These are phyloP conservation scores for Tragelaphus imberbis DNA, from an alignment of 2,113 vertebrate genomes.

Conservation along the genomic window DNA sequence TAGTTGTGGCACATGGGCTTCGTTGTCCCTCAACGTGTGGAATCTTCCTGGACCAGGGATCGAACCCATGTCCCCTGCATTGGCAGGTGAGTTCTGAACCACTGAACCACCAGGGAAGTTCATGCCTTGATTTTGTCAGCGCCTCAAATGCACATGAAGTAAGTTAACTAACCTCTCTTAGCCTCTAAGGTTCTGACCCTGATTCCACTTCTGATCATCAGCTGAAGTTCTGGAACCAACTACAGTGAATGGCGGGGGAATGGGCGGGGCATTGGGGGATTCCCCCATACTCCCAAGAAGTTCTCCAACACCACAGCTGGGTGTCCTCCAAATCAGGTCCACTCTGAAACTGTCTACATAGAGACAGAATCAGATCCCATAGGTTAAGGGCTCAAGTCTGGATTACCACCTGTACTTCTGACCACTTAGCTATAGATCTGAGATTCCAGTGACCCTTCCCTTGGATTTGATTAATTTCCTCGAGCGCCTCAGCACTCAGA, in stretches of 20 bases:
- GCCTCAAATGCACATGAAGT: background rate
- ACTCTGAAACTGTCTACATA: background rate
- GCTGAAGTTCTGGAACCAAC: background rate
- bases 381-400: background rate
- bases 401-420: background rate
- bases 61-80: background rate
- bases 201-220: background rate
- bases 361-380: background rate
- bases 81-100: background rate
- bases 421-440: background rate
- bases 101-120: background rate
- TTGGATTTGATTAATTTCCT: background rate
- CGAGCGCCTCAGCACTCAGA: background rate
- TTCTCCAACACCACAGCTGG: background rate
- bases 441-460: background rate
- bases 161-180: background rate
- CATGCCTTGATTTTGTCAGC: background rate
- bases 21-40: fast-evolving
- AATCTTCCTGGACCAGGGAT: background rate
- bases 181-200: background rate
- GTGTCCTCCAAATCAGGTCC: background rate
- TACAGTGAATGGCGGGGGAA: too few relatives aligned
- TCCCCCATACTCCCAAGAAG: background rate
- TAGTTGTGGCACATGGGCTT: background rate
- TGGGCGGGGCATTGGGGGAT: fast-evolving